Evolutionary conservation across 2,113 vertebrate species (phyloP), one percentile per base, ranked within the genome.

Genomic region (Seriola quinqueradiata): DNA sequence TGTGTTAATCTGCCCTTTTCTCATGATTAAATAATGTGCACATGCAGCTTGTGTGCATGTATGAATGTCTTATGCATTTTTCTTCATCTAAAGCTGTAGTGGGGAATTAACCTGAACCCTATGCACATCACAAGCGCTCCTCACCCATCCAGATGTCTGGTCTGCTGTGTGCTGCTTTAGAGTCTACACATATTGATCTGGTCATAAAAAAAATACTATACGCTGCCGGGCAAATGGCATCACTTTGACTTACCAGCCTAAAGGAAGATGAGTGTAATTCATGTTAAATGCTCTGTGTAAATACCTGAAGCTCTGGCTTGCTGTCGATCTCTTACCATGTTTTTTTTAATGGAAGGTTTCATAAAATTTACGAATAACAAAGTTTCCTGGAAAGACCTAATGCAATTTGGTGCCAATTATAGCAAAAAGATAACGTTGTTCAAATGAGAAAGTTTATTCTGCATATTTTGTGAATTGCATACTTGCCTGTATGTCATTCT

Each of bases 1-100:
- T 72, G 81, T 73, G 59, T 86, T 85, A 64, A 90, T 90, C 57
- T 70, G 10, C 13, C 68, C 14, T 32, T 17, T 32, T 63, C 36
- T 81, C 69, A 77, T 87, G 64, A 83, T 82, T 77, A 76, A 87
- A 82, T 79, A 17, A 88, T 65, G 8, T 59, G 58, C 32, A 50
- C 77, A 74, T 61, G 60, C n/a, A 69, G 38, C 82, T 79, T 61
- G 61, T 70, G 66, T 21, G 66, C 28, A 63, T 69, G 19, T 63
- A 59, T 77, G 52, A 54, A 28, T 16, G 9, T 5, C 3, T 46
- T 21, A 42, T 46, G 55, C 38, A 78, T 81, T 48, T 73, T 54
- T 71, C 60, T 54, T 23, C 23, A 60, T n/a, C 16, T 48, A 72
- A 16, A 79, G 54, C 28, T 36, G 46, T 25, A 65, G 38, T 70